phyloP scores from a whole-genome alignment of 1,140 invertebrate species.

The Drosophila pseudoobscura region DNA sequence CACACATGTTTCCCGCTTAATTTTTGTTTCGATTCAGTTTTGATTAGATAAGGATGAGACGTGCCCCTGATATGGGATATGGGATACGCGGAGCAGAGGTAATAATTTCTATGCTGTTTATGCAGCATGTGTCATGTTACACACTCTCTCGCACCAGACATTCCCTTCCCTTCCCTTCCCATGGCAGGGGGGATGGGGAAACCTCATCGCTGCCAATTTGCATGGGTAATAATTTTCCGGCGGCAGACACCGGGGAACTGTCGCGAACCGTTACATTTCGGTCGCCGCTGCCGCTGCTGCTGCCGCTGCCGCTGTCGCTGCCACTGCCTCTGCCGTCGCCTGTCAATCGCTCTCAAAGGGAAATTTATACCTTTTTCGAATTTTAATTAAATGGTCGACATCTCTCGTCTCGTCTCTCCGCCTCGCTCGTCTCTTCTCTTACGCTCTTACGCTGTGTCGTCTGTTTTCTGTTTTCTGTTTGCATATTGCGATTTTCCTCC shows the following conservation, averaged over 20 bases:
- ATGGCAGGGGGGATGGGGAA: slow-evolving; percentile 19
- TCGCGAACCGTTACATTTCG: slow-evolving; percentile 60
- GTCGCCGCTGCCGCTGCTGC: neutral
- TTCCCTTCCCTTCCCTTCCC: neutral
- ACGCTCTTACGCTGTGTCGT: neutral
- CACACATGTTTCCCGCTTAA: neutral
- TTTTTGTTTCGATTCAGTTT: slow-evolving; percentile 26
- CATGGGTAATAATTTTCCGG: slow-evolving; percentile 80
- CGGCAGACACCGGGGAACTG: slow-evolving; percentile 16
- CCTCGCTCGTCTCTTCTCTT: too few relatives aligned
- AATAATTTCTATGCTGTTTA: slow-evolving; percentile 65
- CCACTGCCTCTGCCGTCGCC: slow-evolving; percentile 26
- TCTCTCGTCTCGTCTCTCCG: slow-evolving; percentile 26
- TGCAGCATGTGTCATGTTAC: slow-evolving; percentile 68
- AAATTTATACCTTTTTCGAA: slow-evolving; percentile 75
- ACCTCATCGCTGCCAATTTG: slow-evolving; percentile 64
- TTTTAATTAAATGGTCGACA: slow-evolving; percentile 74
- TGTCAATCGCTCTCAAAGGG: slow-evolving; percentile 72
- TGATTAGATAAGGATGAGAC: slow-evolving; percentile 45
- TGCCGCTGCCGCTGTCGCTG: slow-evolving; percentile 4
- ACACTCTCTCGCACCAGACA: slow-evolving; percentile 12
- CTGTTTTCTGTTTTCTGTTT: slow-evolving; percentile 40
- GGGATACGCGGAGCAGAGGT: slow-evolving; percentile 41
- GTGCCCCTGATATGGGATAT: slow-evolving; percentile 52
- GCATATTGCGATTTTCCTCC: slow-evolving; percentile 66